Base-by-base conservation (phyloP, 2,113 vertebrate species). In the Pangasianodon gigas region DNA sequence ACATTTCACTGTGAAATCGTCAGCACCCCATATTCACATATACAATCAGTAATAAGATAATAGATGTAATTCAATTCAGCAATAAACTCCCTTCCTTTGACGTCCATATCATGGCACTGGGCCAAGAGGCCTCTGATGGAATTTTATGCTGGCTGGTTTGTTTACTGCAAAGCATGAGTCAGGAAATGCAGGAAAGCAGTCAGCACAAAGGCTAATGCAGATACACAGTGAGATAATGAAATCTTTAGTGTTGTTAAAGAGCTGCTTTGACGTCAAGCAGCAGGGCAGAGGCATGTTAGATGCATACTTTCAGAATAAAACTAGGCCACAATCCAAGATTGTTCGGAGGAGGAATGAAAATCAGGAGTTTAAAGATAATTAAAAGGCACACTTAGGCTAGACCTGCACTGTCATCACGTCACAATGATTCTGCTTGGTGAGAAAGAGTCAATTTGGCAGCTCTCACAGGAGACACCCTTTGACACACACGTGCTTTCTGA, bases 261-360 rank as follows among this genome's bases (percentile, higher is more conserved):
- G 90, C 84, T 91, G 94, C 93, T 93, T 93, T 92, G 94, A 93
- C 89, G 93, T 93, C 94, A 94, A 92, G 88, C 60, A 84, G 83
- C 52, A 94, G 90, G 85, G 94, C 90, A 90, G 91, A 89, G 92
- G 90, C 84, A 92, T 90, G 83, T 88, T 87, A 90, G 89, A 48
- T 37, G 84, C 85, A 18, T 52, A 89, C 56, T 29, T 56, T 84
- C 69, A 91, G 24, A 19, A 41, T 67, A n/a, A 80, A 44, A 74
- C 41, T 44, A 69, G 16, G 88, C 48, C 54, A 52, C 44, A 44
- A 9, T 37, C 74, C 46, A 83, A 51, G 46, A 75, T 29, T 62
- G 71, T 88, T 88, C 75, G 29, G 32, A 58, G 46, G 37, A 77
- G 37, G 41, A 37, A 52, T 85, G n/a, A 88, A 51, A 77, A 19